These are phyloP conservation scores for Alca torda DNA, from an alignment of 2,797 vertebrate species.

Conservation along the genomic window DNA sequence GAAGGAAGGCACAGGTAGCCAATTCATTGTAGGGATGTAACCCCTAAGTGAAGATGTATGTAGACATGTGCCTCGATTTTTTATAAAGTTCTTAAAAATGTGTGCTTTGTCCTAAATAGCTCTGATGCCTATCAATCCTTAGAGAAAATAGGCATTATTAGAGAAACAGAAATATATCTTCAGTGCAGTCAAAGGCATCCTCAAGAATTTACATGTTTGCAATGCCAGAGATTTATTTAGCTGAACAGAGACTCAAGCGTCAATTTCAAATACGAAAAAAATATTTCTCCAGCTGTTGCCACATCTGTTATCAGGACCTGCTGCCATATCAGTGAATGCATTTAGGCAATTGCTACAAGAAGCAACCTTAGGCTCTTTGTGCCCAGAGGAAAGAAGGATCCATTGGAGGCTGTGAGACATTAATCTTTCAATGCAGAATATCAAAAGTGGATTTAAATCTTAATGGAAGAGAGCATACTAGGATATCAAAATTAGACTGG, in stretches of 20 bases:
- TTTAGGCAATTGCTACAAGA: neutral
- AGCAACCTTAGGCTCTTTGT: neutral
- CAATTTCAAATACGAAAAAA: conserved; percentile 17
- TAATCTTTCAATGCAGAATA: neutral
- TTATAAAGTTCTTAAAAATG: neutral
- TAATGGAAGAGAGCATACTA: neutral
- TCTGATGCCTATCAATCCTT: neutral
- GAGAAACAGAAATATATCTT: neutral
- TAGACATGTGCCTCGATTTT: neutral
- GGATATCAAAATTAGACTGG: neutral
- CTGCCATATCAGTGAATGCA: neutral
- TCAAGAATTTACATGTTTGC: neutral
- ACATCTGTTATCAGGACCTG: conserved; percentile 22
- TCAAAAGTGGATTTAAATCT: neutral
- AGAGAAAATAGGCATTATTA: neutral
- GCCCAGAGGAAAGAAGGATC: neutral
- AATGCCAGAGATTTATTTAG: neutral
- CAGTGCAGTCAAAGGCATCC: neutral
- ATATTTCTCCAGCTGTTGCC: conserved; percentile 37
- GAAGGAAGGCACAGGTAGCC: neutral
- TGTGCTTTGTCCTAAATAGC: neutral
- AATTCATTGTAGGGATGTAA: neutral
- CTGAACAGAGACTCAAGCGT: neutral
- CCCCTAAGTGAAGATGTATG: neutral
- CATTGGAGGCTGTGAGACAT: neutral